Evolutionary conservation across 1,140 invertebrate species (phyloP), one percentile per base, ranked within the genome.

Genomic region (Aleiodes sp.): DNA sequence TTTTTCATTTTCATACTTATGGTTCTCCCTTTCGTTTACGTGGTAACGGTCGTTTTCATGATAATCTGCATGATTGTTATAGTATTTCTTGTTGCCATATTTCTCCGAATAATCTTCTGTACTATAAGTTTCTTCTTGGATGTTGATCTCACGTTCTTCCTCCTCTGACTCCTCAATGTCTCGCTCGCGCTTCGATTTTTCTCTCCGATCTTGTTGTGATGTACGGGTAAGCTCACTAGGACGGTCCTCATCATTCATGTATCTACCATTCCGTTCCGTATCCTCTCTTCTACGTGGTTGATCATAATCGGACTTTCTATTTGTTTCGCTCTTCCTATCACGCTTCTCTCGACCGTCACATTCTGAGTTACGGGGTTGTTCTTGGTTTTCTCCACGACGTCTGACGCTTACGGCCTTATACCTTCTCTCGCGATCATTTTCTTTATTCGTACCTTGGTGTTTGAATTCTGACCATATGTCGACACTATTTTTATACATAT

Each of bases 401-500:
- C 69, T 73, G 19, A 46, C 62, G 37, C 70, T 78, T 0, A 46
- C 68, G 2, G 59, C 41, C 7, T 73, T 75, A 28, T 82, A 82
- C 28, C 75, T 62, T 7, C 57, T 67, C 43, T 63, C 16, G 59
- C 59, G 64, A 8, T 80, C 80, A 6, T 71, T 78, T 37, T 80
- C 81, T 39, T 76, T 70, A 3, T 52, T 60, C 24, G 65, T 65
- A 12, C 76, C 77, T 69, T 77, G 28, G 78, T 63, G 41, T 63
- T 73, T 78, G 0, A 79, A 73, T 9, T 87, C 85, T 21, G 82
- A 82, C 86, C 86, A 87, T 4, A 87, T 75, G 65, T 88, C 86
- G 77, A 87, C 85, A 3, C 83, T 82, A 2, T 79, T 86, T 52
- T 86, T 80, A 65, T 87, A 87, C 4, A 85, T 73, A 2, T 88